phyloP scores from a whole-genome alignment of 2,113 vertebrate species.

The Trichechus manatus region DNA sequence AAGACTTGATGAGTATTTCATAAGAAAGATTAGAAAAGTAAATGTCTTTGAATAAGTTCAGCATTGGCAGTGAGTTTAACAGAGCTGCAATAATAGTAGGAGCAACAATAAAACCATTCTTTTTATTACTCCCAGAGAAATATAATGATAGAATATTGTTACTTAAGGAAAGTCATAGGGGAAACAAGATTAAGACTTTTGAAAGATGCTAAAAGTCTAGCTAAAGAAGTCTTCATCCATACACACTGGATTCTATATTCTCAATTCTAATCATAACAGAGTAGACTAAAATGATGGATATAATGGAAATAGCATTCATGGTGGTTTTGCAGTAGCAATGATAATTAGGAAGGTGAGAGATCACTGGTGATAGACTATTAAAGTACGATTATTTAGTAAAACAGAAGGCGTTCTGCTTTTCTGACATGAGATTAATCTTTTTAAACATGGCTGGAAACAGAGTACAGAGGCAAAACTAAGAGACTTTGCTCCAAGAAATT shows the following conservation, averaged over 20 bases:
- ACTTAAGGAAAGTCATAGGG: not conserved
- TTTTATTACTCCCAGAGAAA: not conserved
- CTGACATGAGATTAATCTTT: not conserved
- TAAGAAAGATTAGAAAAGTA: not conserved
- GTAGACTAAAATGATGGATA: not conserved
- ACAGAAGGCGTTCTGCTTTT: not conserved
- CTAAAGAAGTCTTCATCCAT: not conserved
- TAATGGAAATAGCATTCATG: not conserved
- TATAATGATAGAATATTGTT: not conserved
- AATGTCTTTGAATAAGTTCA: not conserved
- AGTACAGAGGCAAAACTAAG: not conserved
- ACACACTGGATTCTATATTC: not conserved
- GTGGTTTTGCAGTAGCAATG: not conserved
- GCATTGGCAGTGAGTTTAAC: constrained; percentile 1
- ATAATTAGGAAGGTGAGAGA: not conserved
- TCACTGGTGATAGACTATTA: not conserved
- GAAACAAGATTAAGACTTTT: not conserved
- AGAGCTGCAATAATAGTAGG: not conserved
- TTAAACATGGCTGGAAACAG: not conserved
- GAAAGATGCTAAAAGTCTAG: not conserved
- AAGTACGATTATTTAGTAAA: not conserved
- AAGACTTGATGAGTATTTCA: not conserved
- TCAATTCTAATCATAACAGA: not conserved
- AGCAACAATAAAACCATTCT: not conserved
- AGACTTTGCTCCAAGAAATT: not conserved